Conservation (phyloP, 2,888 invertebrate genomes). For the Thysanoteuthis rhombus region DNA sequence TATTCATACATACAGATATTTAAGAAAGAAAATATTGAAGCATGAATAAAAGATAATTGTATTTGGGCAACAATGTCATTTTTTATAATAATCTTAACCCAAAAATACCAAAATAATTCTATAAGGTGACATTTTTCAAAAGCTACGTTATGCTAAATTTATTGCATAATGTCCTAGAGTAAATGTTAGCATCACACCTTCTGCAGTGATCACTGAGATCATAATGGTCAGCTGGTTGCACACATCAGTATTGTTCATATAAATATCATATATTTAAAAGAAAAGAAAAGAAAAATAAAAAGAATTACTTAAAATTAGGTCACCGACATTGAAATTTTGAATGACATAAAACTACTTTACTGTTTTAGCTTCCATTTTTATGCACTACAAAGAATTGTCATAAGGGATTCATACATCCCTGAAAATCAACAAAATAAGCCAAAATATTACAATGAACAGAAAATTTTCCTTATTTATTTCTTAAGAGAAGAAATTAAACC, state of each 20-base stretch:
- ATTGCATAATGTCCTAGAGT: not conserved
- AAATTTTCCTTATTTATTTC: too few species aligned
- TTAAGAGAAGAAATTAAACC: not conserved
- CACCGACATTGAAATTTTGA: slow-evolving; percentile 12
- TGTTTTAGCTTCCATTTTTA: not conserved
- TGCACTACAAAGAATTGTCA: not conserved
- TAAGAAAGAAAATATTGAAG: not conserved
- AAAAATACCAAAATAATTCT: not conserved
- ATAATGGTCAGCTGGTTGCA: not conserved
- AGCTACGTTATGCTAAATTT: not conserved
- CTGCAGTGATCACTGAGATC: not conserved
- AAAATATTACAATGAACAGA: not conserved
- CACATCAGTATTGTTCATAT: not conserved
- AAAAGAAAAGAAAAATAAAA: too few species aligned
- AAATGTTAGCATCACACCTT: not conserved
- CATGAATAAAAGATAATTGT: not conserved
- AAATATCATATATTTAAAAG: not conserved
- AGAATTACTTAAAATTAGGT: not conserved
- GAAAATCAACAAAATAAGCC: not conserved
- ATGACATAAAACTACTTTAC: slow-evolving; percentile 1
- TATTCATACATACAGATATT: not conserved
- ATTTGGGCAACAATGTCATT: not conserved
- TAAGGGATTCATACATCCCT: not conserved
- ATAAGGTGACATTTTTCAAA: not conserved
- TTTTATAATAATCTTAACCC: not conserved